phyloP scores from a whole-genome alignment of 2,797 vertebrate species.

The Sebastes taczanowskii region DNA sequence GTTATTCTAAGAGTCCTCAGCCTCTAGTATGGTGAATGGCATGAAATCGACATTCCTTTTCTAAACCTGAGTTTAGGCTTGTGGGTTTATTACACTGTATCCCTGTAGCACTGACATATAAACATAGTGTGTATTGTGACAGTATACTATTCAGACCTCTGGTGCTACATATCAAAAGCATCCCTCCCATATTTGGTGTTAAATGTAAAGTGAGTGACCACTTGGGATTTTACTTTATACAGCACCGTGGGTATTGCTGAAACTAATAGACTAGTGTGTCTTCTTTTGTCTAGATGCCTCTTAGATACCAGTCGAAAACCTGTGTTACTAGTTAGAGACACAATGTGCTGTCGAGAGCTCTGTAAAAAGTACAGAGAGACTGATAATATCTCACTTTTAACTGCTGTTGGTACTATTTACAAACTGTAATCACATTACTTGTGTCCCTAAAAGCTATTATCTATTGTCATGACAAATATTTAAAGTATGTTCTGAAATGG shows the following conservation, averaged over 20 bases:
- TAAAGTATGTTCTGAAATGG: neutral
- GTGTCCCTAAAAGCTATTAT: neutral
- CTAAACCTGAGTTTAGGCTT: neutral
- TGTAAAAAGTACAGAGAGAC: neutral
- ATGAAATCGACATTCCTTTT: constrained; percentile 2
- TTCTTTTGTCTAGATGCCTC: constrained; percentile 3
- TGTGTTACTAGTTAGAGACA: constrained; percentile 38
- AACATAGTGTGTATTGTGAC: neutral
- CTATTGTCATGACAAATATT: neutral
- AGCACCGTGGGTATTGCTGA: neutral
- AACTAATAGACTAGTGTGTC: neutral
- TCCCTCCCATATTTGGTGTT: neutral
- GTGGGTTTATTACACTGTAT: constrained; percentile 2
- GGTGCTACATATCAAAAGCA: neutral
- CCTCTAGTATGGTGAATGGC: neutral
- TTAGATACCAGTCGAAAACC: constrained; percentile 39
- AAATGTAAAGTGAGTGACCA: constrained; percentile 7
- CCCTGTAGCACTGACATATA: neutral
- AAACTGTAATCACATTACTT: neutral
- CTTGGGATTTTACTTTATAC: constrained; percentile 1
- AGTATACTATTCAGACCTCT: neutral
- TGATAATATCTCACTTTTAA: constrained; percentile 17
- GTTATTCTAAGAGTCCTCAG: neutral
- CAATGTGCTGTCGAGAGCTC: neutral
- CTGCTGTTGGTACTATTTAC: neutral